Base-by-base conservation (phyloP, 2,888 invertebrate species). In the Hydrotaea cyrtoneurina region DNA sequence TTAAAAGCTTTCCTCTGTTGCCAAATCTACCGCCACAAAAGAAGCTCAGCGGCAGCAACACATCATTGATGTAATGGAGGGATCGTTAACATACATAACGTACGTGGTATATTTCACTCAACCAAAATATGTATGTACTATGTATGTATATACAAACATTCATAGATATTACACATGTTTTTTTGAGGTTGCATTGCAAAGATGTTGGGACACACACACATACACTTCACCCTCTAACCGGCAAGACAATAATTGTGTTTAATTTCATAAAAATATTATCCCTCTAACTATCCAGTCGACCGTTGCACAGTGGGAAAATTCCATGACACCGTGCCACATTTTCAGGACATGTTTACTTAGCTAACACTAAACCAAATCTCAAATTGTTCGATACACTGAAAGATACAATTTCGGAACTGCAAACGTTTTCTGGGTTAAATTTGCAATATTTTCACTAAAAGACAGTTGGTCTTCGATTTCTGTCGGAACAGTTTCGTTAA, bases 11-110 rank as follows among this genome's bases (percentile, higher is more conserved):
- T 59, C 23, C 5, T 10, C 21, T 59, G 23, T 50, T n/a, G 8
- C 23, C 0, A 59, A 59, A 26, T 23, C 26, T 5, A 2, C 21
- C 55, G 21, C 10, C 55, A 55, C 21, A 26, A 50, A n/a, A n/a
- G 8, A 3, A 31, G 31, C 31, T 13, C 26, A 59, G 19, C 23
- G 13, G 13, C 13, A 26, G 21, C 26, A 23, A 10, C 26, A 23
- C 26, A 59, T 59, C 26, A 59, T 15, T 55, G 55, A 55, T 55
- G 55, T 55, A 21, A 55, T 21, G 55, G 19, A 55, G 21, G 55
- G 55, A 59, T 59, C 23, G 23, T 59, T 23, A 15, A 23, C 26
- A 59, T 57, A 21, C 2, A 11, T 13, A 50, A 50, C n/a, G 50
- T 15, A 50, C 50, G 50, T 50, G 50, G n/a, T n/a, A 13, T 39